These are phyloP conservation scores for Corvus cornix DNA, from an alignment of 2,113 vertebrate genomes.

Conservation along the genomic window DNA sequence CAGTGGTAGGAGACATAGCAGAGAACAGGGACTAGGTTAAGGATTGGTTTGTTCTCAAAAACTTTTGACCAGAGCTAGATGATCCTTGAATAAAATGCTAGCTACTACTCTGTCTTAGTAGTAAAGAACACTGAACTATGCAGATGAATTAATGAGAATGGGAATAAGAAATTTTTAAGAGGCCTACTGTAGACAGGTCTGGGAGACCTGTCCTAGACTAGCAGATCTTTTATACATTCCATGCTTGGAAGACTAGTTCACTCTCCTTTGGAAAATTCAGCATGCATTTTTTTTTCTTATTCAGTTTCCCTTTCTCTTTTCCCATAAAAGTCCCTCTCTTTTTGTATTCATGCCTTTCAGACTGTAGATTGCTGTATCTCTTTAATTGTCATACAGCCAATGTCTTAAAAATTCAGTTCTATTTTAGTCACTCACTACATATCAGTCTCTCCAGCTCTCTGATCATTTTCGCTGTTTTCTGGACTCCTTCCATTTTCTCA, in stretches of 20 bases:
- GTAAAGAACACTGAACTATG: neutral
- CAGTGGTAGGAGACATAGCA: neutral
- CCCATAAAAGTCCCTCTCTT: neutral
- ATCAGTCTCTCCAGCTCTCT: neutral
- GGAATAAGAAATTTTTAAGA: neutral
- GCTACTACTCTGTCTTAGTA: accelerated
- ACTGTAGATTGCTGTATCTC: neutral
- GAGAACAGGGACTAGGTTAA: neutral
- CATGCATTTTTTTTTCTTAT: neutral
- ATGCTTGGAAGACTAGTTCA: neutral
- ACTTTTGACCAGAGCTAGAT: neutral
- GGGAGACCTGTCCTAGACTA: neutral
- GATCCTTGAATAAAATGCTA: neutral
- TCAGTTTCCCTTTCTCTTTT: neutral
- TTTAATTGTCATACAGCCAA: constrained; percentile 41
- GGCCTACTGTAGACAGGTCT: neutral
- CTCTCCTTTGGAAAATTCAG: neutral
- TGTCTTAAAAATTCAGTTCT: constrained; percentile 31
- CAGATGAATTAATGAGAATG: neutral
- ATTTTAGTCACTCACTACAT: constrained; percentile 26
- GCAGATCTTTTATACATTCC: neutral
- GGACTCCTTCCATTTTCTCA: neutral
- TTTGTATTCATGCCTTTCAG: neutral
- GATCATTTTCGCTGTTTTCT: neutral
- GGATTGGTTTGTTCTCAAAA: neutral